Percentiles rank a stretch among this genome's conserved stretches.
These are phyloP conservation scores for Pseudomyrmex concolor DNA, from an alignment of 1,140 invertebrate genomes.

Conservation along the genomic window DNA sequence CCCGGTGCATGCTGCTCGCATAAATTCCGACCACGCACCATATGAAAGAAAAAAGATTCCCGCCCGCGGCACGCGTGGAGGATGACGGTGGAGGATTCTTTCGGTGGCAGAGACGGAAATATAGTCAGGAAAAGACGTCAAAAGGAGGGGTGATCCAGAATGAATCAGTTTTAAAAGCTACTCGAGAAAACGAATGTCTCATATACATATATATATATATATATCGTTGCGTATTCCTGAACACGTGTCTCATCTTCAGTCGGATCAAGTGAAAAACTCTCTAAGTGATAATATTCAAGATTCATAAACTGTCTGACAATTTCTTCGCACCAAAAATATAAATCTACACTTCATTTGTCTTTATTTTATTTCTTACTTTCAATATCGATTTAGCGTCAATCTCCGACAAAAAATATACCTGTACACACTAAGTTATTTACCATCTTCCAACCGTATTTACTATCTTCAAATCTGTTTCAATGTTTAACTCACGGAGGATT, in stretches of 20 bases:
- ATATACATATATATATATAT: no score
- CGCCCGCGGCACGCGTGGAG: conserved; percentile 34
- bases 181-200: conserved; percentile 41
- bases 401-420: no score
- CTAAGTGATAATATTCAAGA: background rate
- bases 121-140: conserved; percentile 43
- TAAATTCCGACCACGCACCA: conserved; percentile 78
- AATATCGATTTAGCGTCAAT: no score
- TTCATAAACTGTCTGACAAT: background rate
- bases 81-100: conserved; percentile 24
- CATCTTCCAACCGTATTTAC: no score
- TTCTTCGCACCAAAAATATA: background rate
- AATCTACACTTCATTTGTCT: no score
- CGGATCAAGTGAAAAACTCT: background rate
- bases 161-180: conserved; percentile 65
- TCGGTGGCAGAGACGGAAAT: conserved; percentile 39
- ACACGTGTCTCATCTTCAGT: background rate
- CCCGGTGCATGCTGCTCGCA: conserved; percentile 75
- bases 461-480: no score
- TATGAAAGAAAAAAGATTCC: conserved; percentile 73
- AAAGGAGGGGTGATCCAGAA: conserved; percentile 28
- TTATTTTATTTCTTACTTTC: no score
- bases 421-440: no score
- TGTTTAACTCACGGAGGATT: no score
- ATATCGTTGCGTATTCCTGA: conserved; percentile 14